These are phyloP conservation scores for Epinephelus fuscoguttatus DNA, from an alignment of 2,113 vertebrate genomes.

Conservation along the genomic window DNA sequence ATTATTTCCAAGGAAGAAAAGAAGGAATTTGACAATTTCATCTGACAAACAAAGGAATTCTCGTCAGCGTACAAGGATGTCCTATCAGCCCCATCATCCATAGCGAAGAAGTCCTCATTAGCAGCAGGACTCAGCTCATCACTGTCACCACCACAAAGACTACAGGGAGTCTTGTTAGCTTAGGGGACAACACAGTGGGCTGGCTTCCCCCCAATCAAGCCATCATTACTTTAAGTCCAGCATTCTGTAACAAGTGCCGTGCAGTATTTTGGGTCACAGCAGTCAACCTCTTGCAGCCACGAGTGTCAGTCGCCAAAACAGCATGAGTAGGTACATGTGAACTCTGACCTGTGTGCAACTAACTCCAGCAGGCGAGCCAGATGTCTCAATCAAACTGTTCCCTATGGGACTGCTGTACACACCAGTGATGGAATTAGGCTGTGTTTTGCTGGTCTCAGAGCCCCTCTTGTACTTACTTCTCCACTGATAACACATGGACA, in stretches of 20 bases:
- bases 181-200: slow-evolving; percentile 38
- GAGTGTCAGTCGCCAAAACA: slow-evolving; percentile 40
- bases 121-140: slow-evolving; percentile 59
- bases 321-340: slow-evolving; percentile 60
- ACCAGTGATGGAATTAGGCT: slow-evolving; percentile 55
- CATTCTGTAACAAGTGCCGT: slow-evolving; percentile 42
- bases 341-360: slow-evolving; percentile 51
- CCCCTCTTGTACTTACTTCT: slow-evolving; percentile 43
- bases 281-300: slow-evolving; percentile 41
- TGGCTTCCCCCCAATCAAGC: slow-evolving; percentile 54
- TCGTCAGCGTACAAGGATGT: slow-evolving; percentile 40
- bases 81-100: slow-evolving; percentile 59
- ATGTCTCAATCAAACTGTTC: slow-evolving; percentile 57
- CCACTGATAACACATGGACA: slow-evolving; percentile 37
- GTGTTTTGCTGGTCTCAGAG: slow-evolving; percentile 49
- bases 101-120: slow-evolving; percentile 72
- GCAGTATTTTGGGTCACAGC: slow-evolving; percentile 41
- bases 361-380: slow-evolving; percentile 49
- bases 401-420: slow-evolving; percentile 34
- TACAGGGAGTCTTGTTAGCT: slow-evolving; percentile 66
- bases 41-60: slow-evolving; percentile 56
- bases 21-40: slow-evolving; percentile 56
- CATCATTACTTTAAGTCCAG: slow-evolving; percentile 44
- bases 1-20: slow-evolving; percentile 36
- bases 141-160: slow-evolving; percentile 67